Base-by-base conservation (phyloP, 2,888 invertebrate species). In the Troides oblongomaculatus region DNA sequence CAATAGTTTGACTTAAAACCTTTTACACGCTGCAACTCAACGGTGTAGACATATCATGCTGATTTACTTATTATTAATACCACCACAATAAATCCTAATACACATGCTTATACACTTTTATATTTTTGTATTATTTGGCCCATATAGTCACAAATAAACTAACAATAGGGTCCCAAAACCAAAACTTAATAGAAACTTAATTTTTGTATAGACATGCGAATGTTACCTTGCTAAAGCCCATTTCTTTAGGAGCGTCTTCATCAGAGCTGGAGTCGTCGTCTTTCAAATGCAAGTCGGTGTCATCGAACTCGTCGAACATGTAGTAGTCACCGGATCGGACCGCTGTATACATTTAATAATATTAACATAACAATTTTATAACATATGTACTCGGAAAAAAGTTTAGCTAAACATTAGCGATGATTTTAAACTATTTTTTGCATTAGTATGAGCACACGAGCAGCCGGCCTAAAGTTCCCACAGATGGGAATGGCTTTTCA, bases 241-340 rank as follows among this genome's bases (percentile, higher is more conserved):
- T 93, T 80, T 89, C 85, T 74, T 86, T 92, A 1, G 88, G 89
- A 3, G 82, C 84, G 50, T 93, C 93, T 72, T 93, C 93, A 39
- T 94, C 94, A 36, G 94, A 93, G 46, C 94, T 94, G 60, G 94
- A 94, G 43, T 93, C 92, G 10, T 95, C 93, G 0, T 93, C 94
- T 53, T 94, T 93, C 36, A 95, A 78, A 74, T 95, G 96, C 73
- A 96, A 94, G 59, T 96, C 96, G 71, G 96, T 96, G 76, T 97
- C 96, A 79, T 96, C 96, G 81, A 97, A 94, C 76, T 99, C 98
- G 82, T 99, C 99, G 92, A 99, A 99, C 98, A 99, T 98, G 92
- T 99, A 99, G 92, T 99, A 99, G 91, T 99, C 99, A 23, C 99
- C 99, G 72, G 99, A 99, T 66, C 99, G 96, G 71, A 99, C 96